Evolutionary conservation across 2,113 vertebrate species (phyloP).

Genomic region (Calyptommatus sinebrachiatus): DNA sequence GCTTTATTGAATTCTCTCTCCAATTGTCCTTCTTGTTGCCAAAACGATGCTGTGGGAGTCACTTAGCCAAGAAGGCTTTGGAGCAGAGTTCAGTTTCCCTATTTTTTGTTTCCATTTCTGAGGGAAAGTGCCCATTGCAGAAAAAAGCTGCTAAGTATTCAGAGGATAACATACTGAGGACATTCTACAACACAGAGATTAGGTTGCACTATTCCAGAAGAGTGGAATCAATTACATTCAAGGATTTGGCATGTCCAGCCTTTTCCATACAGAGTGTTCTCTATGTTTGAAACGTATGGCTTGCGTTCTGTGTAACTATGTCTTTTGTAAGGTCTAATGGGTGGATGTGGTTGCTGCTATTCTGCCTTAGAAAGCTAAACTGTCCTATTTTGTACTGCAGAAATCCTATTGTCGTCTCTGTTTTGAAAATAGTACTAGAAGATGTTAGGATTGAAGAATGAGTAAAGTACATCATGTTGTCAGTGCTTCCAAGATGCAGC

Average conservation of each 20-base stretch:
- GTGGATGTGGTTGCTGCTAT: background rate
- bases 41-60: background rate
- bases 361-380: background rate
- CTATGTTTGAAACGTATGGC: background rate
- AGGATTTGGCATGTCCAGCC: background rate
- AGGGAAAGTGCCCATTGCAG: background rate
- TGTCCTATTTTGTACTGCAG: background rate
- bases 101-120: background rate
- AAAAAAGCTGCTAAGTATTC: background rate
- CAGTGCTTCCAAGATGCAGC: background rate
- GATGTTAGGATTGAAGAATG: no score
- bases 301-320: background rate
- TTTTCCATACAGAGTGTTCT: background rate
- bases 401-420: background rate
- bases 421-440: background rate
- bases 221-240: background rate
- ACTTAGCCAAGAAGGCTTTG: background rate
- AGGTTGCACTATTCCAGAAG: background rate
- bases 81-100: background rate
- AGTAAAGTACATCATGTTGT: background rate
- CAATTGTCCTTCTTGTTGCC: background rate
- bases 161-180: background rate
- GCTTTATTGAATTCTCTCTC: background rate
- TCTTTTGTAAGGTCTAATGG: background rate
- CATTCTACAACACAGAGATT: background rate